Conservation (phyloP, 2,797 vertebrate species). For the Odontamblyopus lacepedii region DNA sequence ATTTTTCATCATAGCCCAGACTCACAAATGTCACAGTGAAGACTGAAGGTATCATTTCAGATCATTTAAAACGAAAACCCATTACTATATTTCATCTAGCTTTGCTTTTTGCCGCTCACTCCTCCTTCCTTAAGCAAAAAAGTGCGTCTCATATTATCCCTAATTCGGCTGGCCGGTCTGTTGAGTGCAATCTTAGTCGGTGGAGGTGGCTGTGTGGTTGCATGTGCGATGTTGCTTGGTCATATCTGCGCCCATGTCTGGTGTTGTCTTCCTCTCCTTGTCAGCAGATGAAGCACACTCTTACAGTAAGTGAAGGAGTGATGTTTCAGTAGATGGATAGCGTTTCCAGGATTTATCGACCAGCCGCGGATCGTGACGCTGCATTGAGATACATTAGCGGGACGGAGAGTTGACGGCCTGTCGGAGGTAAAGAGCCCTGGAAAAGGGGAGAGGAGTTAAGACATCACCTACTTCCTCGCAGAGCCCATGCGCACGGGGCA, state of each 20-base stretch:
- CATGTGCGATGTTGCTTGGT: constrained; percentile 45
- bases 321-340: constrained; percentile 81
- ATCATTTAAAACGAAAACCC: constrained; percentile 15
- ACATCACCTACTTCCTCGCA: constrained; percentile 50
- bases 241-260: constrained; percentile 38
- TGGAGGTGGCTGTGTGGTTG: constrained; percentile 48
- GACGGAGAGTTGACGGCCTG: constrained; percentile 52
- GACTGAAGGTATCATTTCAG: constrained; percentile 18
- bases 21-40: constrained; percentile 20
- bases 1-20: constrained; percentile 15
- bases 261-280: constrained; percentile 68
- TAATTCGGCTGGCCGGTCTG: constrained; percentile 41
- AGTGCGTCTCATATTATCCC: constrained; percentile 39
- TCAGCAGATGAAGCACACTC: constrained; percentile 68
- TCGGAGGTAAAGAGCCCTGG: constrained; percentile 37
- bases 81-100: constrained; percentile 1
- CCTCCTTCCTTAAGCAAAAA: constrained; percentile 27
- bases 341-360: constrained; percentile 82
- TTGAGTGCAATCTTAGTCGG: constrained; percentile 39
- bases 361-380: constrained; percentile 62
- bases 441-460: constrained; percentile 61
- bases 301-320: constrained; percentile 84
- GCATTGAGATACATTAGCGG: constrained; percentile 79
- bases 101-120: constrained; percentile 20
- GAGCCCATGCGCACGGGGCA: constrained; percentile 45